A percentile compares a stretch with the other conserved stretches of the same genome.
Conservation (phyloP, 2,113 vertebrate species). For the Cephalopterus ornatus region DNA sequence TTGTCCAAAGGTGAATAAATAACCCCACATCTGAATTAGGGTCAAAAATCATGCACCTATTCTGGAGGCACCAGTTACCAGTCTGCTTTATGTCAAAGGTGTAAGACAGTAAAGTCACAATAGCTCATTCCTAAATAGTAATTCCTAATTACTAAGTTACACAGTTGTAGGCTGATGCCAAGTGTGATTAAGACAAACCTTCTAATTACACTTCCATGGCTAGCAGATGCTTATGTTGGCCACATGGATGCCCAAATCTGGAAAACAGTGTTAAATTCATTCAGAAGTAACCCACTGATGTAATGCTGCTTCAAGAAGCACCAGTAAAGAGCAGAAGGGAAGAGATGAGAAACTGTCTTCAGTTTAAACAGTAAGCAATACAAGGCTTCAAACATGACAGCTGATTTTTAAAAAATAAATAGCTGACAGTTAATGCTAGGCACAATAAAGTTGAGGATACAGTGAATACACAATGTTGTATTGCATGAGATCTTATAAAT, state of each 20-base stretch:
- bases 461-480: neutral
- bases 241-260: neutral
- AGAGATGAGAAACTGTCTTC: neutral
- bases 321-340: neutral
- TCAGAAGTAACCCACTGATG: neutral
- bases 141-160: neutral
- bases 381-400: neutral
- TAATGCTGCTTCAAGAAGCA: neutral
- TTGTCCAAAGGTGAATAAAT: neutral
- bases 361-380: neutral
- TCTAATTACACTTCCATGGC: neutral
- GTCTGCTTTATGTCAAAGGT: neutral
- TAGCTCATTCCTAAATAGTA: neutral
- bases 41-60: fast-evolving
- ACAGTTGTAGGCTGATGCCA: neutral
- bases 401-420: neutral
- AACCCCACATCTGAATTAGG: neutral
- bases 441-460: neutral
- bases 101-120: neutral
- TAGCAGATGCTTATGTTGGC: neutral
- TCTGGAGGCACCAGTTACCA: neutral
- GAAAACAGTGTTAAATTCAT: neutral
- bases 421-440: neutral
- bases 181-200: neutral
- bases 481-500: neutral